These are phyloP conservation scores for Encarsia formosa DNA, from an alignment of 2,888 invertebrate species.

Conservation along the genomic window DNA sequence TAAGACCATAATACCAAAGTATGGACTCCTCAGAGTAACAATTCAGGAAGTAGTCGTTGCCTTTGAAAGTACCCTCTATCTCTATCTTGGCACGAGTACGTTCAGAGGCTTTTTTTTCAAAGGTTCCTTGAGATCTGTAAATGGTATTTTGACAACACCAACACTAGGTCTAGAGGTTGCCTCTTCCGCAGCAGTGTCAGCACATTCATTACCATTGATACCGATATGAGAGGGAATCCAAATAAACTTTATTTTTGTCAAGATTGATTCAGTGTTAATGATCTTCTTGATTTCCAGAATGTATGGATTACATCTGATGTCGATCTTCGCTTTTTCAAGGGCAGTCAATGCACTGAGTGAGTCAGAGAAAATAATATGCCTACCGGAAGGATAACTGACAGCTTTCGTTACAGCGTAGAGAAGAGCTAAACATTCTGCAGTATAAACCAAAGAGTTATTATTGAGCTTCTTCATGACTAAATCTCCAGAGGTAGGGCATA, in stretches of 20 bases:
- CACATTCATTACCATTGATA: slow-evolving; percentile 17
- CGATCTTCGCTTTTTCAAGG: slow-evolving; percentile 1
- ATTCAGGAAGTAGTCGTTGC: slow-evolving; percentile 4
- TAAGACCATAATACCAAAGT: slow-evolving; percentile 7
- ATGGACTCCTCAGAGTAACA: background rate
- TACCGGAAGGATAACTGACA: background rate
- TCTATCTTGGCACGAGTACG: slow-evolving; percentile 4
- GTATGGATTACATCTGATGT: slow-evolving; percentile 8
- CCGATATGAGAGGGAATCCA: slow-evolving; percentile 20
- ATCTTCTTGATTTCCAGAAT: slow-evolving; percentile 13
- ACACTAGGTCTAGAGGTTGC: background rate
- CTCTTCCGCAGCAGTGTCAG: slow-evolving; percentile 12
- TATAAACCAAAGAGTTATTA: background rate
- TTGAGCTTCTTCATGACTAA: background rate
- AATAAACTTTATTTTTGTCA: slow-evolving; percentile 4
- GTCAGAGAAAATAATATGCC: slow-evolving; percentile 4
- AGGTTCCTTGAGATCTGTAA: slow-evolving; percentile 3
- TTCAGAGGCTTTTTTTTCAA: slow-evolving; percentile 2
- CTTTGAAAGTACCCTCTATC: slow-evolving; percentile 5
- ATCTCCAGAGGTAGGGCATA: background rate
- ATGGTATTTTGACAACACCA: background rate
- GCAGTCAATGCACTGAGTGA: slow-evolving; percentile 16
- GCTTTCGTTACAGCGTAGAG: background rate
- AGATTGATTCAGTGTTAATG: background rate
- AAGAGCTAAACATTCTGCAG: background rate